phyloP scores from a whole-genome alignment of 2,113 vertebrate genomes.

The Heloderma charlesbogerti region DNA sequence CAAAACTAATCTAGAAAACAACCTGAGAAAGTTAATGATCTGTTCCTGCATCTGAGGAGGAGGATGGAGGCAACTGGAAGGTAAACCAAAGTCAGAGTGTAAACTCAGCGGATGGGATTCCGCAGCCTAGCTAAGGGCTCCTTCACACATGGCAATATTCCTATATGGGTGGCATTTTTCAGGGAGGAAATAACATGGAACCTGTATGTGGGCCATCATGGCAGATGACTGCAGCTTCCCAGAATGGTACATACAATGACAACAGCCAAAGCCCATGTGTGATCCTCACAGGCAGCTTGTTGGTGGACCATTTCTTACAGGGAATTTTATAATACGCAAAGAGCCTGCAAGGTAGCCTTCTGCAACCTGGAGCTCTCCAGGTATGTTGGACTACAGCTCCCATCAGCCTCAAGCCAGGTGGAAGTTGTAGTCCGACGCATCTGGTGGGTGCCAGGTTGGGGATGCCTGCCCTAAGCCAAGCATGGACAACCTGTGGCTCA shows the following conservation, averaged over 20 bases:
- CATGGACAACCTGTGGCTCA: too few relatives aligned
- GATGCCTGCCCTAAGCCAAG: too few relatives aligned
- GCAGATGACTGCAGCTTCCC: neutral
- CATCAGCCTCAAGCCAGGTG: neutral
- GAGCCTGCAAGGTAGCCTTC: neutral
- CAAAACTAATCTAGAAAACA: neutral
- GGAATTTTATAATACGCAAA: neutral
- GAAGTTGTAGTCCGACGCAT: neutral
- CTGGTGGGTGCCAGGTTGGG: neutral
- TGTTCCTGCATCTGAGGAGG: rapidly evolving
- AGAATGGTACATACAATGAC: too few relatives aligned
- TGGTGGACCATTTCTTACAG: neutral
- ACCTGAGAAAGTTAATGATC: neutral
- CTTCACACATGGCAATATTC: neutral
- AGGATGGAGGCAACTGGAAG: neutral
- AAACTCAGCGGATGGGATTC: neutral
- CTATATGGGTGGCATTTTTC: neutral
- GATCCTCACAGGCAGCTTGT: neutral
- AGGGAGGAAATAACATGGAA: neutral
- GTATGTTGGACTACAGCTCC: neutral
- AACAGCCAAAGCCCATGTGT: neutral
- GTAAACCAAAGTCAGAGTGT: neutral
- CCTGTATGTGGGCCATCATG: neutral
- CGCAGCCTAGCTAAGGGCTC: too few relatives aligned
- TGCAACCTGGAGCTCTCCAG: neutral